Conservation (phyloP, 1,140 invertebrate species). For the Megalonaias nervosa region DNA sequence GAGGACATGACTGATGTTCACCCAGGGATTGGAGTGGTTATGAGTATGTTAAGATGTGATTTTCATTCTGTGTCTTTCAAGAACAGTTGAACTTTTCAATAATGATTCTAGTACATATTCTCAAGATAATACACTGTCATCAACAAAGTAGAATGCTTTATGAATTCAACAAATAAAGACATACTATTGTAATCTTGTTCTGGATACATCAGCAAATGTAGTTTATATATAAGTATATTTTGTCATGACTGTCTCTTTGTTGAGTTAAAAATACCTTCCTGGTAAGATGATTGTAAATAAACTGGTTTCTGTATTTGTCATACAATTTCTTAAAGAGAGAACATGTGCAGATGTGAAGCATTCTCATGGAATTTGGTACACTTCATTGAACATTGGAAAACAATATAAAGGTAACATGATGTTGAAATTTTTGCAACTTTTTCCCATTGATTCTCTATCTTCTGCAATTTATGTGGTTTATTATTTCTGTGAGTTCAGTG, state of each 20-base stretch:
- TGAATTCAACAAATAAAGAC: neutral
- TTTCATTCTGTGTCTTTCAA: too few relatives aligned
- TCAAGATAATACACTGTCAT: neutral
- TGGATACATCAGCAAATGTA: neutral
- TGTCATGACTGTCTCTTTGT: constrained; percentile 23
- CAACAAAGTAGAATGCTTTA: too few relatives aligned
- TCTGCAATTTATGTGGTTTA: neutral
- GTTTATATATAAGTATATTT: constrained; percentile 2
- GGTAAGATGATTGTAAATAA: too few relatives aligned
- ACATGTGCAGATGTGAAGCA: too few relatives aligned
- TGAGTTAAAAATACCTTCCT: neutral
- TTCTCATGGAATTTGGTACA: constrained; percentile 39
- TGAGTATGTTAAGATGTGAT: constrained; percentile 25
- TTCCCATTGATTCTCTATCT: too few relatives aligned
- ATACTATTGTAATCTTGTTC: neutral
- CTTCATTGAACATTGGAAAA: constrained; percentile 32
- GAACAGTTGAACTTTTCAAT: constrained; percentile 2
- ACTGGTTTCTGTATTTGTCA: too few relatives aligned
- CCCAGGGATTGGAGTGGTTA: constrained; percentile 20
- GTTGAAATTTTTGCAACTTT: neutral
- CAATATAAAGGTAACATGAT: constrained; percentile 25
- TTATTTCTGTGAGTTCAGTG: neutral
- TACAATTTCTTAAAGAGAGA: too few relatives aligned
- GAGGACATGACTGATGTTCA: constrained; percentile 40
- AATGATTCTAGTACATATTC: neutral